A percentile compares a stretch with the other conserved stretches of the same genome.
Evolutionary conservation across 2,113 vertebrate genomes (phyloP).

Genomic region (Mustela lutreola): DNA sequence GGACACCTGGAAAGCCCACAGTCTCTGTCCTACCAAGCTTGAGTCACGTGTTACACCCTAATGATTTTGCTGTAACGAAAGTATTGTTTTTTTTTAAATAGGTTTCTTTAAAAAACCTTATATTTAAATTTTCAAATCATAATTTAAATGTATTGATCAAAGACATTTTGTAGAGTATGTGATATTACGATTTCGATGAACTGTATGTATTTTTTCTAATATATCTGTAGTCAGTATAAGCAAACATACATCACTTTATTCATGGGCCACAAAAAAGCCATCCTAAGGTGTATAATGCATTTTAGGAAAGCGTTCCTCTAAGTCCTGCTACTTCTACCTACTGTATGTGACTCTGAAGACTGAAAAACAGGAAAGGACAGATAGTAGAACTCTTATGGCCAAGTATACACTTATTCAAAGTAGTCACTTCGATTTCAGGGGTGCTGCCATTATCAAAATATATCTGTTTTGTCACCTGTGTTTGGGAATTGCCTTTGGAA

Average conservation of each 20-base stretch:
- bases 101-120: slow-evolving; percentile 12
- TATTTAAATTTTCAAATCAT: slow-evolving; percentile 38
- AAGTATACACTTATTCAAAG: slow-evolving; percentile 15
- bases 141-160: background rate
- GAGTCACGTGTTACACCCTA: background rate
- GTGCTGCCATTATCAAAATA: background rate
- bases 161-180: background rate
- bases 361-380: background rate
- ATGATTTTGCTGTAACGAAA: background rate
- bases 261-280: background rate
- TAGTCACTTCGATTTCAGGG: background rate
- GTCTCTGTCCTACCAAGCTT: background rate
- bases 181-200: background rate
- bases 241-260: background rate
- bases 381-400: background rate
- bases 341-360: slow-evolving; percentile 8
- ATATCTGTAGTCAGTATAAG: background rate
- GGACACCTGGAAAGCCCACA: background rate
- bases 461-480: background rate
- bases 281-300: background rate
- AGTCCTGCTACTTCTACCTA: background rate
- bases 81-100: background rate
- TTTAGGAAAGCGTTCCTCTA: background rate
- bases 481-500: slow-evolving; percentile 32
- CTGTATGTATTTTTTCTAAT: background rate